These are phyloP conservation scores for Saguinus midas DNA, from an alignment of 2,113 vertebrate species.

Conservation along the genomic window DNA sequence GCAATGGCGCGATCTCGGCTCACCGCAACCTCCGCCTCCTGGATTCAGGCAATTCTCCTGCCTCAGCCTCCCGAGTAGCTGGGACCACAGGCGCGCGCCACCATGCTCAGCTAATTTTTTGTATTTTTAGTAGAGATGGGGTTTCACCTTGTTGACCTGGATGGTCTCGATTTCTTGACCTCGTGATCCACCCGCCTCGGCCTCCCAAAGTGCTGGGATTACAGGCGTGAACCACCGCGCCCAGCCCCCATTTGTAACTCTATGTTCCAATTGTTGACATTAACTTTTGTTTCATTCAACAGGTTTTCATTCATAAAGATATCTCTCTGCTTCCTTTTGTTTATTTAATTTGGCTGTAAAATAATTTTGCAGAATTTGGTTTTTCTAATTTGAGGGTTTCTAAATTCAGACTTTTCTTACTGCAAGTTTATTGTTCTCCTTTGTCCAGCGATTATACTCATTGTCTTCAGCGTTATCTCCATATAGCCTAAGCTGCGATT, in stretches of 20 bases:
- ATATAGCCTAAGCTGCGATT: background rate
- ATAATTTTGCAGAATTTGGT: constrained; percentile 1
- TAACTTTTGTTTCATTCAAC: background rate
- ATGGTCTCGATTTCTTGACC: no score
- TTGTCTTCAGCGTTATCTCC: background rate
- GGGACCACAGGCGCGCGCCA: no score
- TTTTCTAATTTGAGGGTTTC: constrained; percentile 18
- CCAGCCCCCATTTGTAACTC: background rate
- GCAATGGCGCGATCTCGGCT: no score
- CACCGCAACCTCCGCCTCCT: no score
- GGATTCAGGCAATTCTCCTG: no score
- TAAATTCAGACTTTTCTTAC: background rate
- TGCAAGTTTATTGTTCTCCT: background rate
- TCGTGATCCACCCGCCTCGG: no score
- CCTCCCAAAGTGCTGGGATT: no score
- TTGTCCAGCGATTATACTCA: background rate
- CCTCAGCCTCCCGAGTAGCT: no score
- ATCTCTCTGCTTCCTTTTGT: background rate
- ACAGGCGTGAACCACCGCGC: no score
- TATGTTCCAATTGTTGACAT: constrained; percentile 14
- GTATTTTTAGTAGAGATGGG: no score
- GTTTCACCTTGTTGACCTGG: no score
- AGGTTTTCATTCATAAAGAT: constrained; percentile 20
- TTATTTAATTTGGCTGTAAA: constrained; percentile 46
- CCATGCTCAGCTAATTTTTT: no score